Evolutionary conservation across 2,797 vertebrate genomes (phyloP), one percentile per base, ranked within the genome.

Genomic region (Xiphorhynchus erythropygius): DNA sequence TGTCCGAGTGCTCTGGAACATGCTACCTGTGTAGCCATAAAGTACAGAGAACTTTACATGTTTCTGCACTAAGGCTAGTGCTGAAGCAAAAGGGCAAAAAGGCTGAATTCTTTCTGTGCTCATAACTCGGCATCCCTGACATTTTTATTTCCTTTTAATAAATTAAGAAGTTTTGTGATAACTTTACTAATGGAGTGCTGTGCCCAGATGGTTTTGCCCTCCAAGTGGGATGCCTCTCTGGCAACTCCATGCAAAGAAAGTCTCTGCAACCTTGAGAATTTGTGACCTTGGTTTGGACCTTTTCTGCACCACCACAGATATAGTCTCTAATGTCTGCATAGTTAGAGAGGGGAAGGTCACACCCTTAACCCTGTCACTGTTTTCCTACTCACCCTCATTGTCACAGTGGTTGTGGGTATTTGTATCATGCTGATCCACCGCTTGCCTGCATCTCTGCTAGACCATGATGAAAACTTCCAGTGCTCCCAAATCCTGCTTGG

Each of bases 401-500:
- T 52, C 78, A n/a, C 46, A 32, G 35, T 11, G 11, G 8, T 52
- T 22, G 2, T 9, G 32, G 42, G 33, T 28, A 69, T 64, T 53
- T 55, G 1, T 1, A 22, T 6, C 0, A 0, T 47, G 19, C 39
- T 60, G 37, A 74, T 81, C 22, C 30, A 46, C 15, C 39, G 19
- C 11, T 75, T 78, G 39, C 22, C 13, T 56, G 14, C 8, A 14
- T 18, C 28, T 70, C 41, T n/a, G 55, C 18, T 5, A 46, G 37
- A 73, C 0, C 0, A 62, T 6, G 13, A 77, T 1, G 7, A 56
- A 93, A 79, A 37, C 5, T 59, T 33, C 8, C 12, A 16, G 10
- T 10, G 7, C 4, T 94, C 70, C 64, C 47, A 71, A 78, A 53
- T 62, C 89, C 44, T 65, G 7, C 30, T 56, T 53, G 32, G 19